Evolutionary conservation across 2,113 vertebrate species (phyloP), one percentile per base, ranked within the genome.

Genomic region (Felis chaus): DNA sequence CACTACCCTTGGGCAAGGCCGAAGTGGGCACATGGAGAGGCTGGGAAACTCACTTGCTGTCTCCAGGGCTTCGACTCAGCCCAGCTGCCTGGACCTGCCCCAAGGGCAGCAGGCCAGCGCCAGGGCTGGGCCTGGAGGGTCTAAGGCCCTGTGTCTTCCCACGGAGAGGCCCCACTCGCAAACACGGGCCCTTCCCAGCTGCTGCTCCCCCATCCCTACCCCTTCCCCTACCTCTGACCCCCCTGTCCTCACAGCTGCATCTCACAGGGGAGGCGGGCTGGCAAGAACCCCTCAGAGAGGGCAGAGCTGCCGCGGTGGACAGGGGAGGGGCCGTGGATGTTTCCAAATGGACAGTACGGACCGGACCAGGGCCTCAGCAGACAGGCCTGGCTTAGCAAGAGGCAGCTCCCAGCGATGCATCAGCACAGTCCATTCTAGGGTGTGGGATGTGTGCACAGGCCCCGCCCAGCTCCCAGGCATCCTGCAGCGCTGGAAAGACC

Each of bases 241-340:
- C 55, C 21, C 7, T 31, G 15, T 31, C 31, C 89, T 55, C 29
- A 33, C 25, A 88, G 76, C 31, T 92, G 74, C 81, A 88, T 94
- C 85, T 68, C 76, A 57, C 10, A 18, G 63, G 50, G 39, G 39
- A 55, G 33, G n/a, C 4, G 68, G 27, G 53, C 14, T 50, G 48
- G 68, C 27, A 53, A 88, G 71, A 31, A 69, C 50, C 10, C 36
- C n/a, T 41, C 27, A 48, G 78, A 39, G 16, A 2, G 1, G 0
- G 33, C 31, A 71, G 57, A 63, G 71, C n/a, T 57, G 21, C 45
- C 3, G 1, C 7, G 11, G n/a, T 29, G 8, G 48, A 45, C n/a
- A 1, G 0, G 1, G 71, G 16, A 76, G 25, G 8, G 65, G 63
- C 21, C 4, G 4, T 4, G 36, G 33, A 27, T n/a, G 3, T 39